phyloP scores from a whole-genome alignment of 2,888 invertebrate genomes.

The Drosophila macrospina region DNA sequence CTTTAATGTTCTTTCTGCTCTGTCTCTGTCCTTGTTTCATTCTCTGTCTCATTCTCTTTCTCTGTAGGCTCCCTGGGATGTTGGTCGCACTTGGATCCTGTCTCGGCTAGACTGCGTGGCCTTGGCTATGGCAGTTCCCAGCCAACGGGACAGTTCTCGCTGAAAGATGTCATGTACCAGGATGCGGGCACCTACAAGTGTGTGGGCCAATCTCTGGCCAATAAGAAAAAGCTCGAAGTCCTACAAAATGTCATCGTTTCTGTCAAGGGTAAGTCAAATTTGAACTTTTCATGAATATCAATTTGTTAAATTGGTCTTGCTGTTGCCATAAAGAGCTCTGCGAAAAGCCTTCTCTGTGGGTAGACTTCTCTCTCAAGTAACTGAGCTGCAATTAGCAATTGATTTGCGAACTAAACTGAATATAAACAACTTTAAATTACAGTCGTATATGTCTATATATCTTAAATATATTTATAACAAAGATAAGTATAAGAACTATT shows the following conservation, averaged over 20 bases:
- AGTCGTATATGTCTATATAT: too few relatives aligned
- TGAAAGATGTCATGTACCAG: conserved; percentile 91
- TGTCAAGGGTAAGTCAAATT: conserved; percentile 86
- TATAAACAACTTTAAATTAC: not conserved
- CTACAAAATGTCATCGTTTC: conserved; percentile 86
- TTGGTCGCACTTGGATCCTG: conserved; percentile 87
- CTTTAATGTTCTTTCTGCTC: conserved; percentile 25
- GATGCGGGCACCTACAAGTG: conserved; percentile 92
- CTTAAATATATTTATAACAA: too few relatives aligned
- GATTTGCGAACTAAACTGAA: not conserved
- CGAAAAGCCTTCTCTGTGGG: too few relatives aligned
- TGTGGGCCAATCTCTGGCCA: conserved; percentile 86
- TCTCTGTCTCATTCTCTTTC: not conserved
- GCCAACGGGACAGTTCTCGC: conserved; percentile 88
- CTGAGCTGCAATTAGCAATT: not conserved
- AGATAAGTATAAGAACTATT: too few relatives aligned
- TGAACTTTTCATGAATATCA: not conserved
- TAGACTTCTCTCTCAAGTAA: not conserved
- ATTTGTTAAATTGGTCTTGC: not conserved
- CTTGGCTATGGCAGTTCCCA: conserved; percentile 87
- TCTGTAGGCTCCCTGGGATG: conserved; percentile 87
- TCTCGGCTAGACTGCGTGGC: conserved; percentile 86
- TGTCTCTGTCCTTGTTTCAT: not conserved
- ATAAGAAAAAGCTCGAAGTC: conserved; percentile 86
- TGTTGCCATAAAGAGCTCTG: too few relatives aligned